phyloP scores from a whole-genome alignment of 2,797 vertebrate species.

The Macropus fuliginosus region DNA sequence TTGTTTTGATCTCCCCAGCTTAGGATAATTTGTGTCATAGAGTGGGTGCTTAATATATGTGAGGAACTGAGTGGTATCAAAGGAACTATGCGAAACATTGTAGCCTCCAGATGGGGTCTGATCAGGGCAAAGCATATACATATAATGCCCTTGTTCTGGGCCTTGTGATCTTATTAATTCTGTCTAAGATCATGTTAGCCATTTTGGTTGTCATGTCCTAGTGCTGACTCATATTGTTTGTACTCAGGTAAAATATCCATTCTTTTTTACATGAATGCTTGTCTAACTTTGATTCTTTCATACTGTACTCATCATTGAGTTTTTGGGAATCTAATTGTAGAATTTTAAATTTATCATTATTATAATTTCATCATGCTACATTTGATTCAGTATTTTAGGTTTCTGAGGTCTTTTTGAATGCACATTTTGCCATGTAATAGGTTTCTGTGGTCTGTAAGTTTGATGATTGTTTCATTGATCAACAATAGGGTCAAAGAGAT shows the following conservation, averaged over 20 bases:
- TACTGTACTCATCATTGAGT: background rate
- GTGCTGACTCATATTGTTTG: background rate
- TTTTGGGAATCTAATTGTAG: background rate
- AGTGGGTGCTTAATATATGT: too few relatives aligned
- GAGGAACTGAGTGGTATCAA: too few relatives aligned
- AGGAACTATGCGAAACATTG: too few relatives aligned
- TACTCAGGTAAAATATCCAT: background rate
- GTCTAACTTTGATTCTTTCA: background rate
- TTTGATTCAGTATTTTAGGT: background rate
- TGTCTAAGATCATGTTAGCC: too few relatives aligned
- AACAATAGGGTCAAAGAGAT: background rate
- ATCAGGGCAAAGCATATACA: too few relatives aligned
- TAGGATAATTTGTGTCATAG: too few relatives aligned
- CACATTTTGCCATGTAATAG: too few relatives aligned
- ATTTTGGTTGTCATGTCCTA: background rate
- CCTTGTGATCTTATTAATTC: too few relatives aligned
- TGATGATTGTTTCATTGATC: too few relatives aligned
- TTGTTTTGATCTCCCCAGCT: too few relatives aligned
- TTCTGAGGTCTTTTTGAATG: background rate
- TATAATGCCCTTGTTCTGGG: too few relatives aligned
- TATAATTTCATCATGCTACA: background rate
- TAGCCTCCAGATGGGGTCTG: too few relatives aligned
- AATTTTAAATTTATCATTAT: background rate
- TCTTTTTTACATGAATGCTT: background rate
- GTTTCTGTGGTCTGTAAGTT: background rate